Evolutionary conservation across 1,140 invertebrate species (phyloP).

Genomic region (Chironomus tepperi): DNA sequence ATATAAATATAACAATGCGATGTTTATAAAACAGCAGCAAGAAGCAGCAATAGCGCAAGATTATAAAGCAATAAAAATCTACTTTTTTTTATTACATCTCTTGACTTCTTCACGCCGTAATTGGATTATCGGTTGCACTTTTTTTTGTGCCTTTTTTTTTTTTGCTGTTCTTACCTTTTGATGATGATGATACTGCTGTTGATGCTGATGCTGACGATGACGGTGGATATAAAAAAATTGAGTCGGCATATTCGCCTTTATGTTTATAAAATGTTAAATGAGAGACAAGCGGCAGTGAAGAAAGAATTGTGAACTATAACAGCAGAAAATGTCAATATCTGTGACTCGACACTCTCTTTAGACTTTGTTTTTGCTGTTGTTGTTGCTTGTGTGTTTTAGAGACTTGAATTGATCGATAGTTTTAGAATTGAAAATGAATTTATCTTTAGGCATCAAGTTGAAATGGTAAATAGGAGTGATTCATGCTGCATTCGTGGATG

Average conservation of each 20-base stretch:
- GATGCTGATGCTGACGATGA: neutral
- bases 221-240: no score
- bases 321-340: neutral
- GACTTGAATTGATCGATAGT: no score
- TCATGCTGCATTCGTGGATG: no score
- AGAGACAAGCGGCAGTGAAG: neutral
- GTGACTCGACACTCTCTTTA: no score
- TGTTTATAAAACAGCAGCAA: neutral
- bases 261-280: neutral
- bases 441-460: no score
- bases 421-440: no score
- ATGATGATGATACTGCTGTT: neutral
- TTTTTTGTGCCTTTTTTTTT: neutral
- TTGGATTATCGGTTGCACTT: neutral
- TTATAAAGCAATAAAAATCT: conserved; percentile 6
- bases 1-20: neutral
- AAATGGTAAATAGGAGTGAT: no score
- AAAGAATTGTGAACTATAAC: neutral
- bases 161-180: neutral
- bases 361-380: no score
- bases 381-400: no score
- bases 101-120: conserved; percentile 12
- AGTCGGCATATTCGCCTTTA: neutral
- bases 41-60: neutral
- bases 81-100: neutral